Evolutionary conservation across 2,888 invertebrate genomes (phyloP), one percentile per base, ranked within the genome.

Genomic region (Noctuana brunneofusca): DNA sequence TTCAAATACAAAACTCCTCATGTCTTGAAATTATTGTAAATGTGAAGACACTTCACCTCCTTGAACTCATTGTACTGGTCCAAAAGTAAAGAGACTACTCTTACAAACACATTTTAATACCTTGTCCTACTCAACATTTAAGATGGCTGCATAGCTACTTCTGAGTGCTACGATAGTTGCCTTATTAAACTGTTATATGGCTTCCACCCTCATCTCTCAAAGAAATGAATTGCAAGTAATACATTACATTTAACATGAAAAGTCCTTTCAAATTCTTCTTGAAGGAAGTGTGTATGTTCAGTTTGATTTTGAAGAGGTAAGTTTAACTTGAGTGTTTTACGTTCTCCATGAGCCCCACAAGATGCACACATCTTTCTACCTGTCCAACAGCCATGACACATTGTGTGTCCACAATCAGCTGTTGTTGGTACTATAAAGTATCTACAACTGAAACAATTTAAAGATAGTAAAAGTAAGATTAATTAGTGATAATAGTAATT

Each of bases 361-460:
- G 65, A 63, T 3, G 84, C 81, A 46, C 90, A 90, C 14, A 71
- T 69, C 1, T 73, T 76, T 11, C 81, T 74, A 8, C 78, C 76
- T 4, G 71, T 64, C 89, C 89, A 90, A 68, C 90, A 90, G 0
- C 71, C 71, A 58, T 84, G 83, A 65, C 90, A 90, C 52, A 88
- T 71, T 1, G 82, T 80, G 65, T 90, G 90, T 3, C 88, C 87
- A 69, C 90, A 90, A 3, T 69, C 18, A 14, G 89, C 84, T 56
- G 85, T 86, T 38, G 81, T 78, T 9, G 89, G 86, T 49, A 79
- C 78, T 65, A 78, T 74, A 67, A 79, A 89, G 66, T 78, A 82
- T 68, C 85, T 86, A 66, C 87, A 87, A 71, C 89, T 89, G 72
- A 66, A 84, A 80, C 30, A 12, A 24, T n/a, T 62, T 14, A 22